Conservation (phyloP, 2,888 invertebrate genomes). For the Phyto melanocephala region DNA sequence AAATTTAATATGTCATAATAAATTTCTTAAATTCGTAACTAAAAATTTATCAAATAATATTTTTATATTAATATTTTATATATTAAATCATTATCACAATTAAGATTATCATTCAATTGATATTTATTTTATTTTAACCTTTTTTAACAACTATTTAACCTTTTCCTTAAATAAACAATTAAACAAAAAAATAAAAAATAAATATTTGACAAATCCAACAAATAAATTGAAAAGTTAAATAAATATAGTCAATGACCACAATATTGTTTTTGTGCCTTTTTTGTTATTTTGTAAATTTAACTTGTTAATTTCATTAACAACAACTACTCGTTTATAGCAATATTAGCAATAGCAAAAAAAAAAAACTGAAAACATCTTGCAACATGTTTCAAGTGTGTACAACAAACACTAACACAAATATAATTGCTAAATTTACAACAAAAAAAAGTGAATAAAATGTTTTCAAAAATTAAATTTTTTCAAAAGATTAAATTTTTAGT, state of each 20-base stretch:
- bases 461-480: background rate
- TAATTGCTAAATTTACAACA: slow-evolving; percentile 2
- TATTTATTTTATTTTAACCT: no score
- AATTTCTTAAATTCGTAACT: no score
- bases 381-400: background rate
- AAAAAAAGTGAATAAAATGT: background rate
- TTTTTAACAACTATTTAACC: no score
- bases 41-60: no score
- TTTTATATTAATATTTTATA: no score
- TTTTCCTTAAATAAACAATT: no score
- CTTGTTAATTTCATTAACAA: slow-evolving; percentile 57
- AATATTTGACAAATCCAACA: background rate
- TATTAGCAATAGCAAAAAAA: background rate
- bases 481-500: background rate
- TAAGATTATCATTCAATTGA: no score
- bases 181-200: no score
- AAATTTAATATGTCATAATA: no score
- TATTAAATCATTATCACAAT: no score
- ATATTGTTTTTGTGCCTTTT: background rate
- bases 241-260: slow-evolving; percentile 4
- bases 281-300: slow-evolving; percentile 26
- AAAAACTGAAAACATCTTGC: background rate
- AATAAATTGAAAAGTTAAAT: background rate
- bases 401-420: background rate
- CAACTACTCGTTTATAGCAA: background rate